Percentiles rank a stretch among this genome's conserved stretches.
These are phyloP conservation scores for Myoxocephalus aenaeus DNA, from an alignment of 2,797 vertebrate species.

Conservation along the genomic window DNA sequence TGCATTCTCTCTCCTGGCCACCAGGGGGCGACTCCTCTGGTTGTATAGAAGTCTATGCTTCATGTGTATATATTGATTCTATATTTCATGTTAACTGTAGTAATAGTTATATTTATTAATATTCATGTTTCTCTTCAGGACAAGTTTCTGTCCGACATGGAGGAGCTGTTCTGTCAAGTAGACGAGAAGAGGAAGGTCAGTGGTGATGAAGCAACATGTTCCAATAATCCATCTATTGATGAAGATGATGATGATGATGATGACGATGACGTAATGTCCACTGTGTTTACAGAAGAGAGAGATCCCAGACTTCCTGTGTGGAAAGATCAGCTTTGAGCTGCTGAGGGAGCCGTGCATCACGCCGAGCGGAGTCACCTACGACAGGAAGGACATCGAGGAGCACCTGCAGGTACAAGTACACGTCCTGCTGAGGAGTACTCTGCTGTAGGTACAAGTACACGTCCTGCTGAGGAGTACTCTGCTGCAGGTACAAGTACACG, in stretches of 20 bases:
- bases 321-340: slow-evolving; percentile 94
- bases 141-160: slow-evolving; percentile 92
- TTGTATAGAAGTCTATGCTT: too few relatives aligned
- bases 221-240: too few relatives aligned
- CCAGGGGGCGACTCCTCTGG: too few relatives aligned
- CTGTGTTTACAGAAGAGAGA: slow-evolving; percentile 86
- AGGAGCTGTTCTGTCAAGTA: slow-evolving; percentile 94
- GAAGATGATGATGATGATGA: too few relatives aligned
- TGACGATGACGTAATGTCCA: too few relatives aligned
- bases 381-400: slow-evolving; percentile 93
- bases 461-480: too few relatives aligned
- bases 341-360: slow-evolving; percentile 94
- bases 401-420: slow-evolving; percentile 88
- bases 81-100: too few relatives aligned
- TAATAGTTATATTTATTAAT: too few relatives aligned
- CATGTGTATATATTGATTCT: too few relatives aligned
- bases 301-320: slow-evolving; percentile 92
- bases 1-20: too few relatives aligned
- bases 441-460: too few relatives aligned
- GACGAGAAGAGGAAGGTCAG: slow-evolving; percentile 95
- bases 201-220: not conserved
- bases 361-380: slow-evolving; percentile 91
- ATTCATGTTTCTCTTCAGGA: slow-evolving; percentile 78
- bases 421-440: not conserved
- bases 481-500: too few relatives aligned